phyloP scores from a whole-genome alignment of 2,888 invertebrate genomes.

The Drosophila niveifrons region DNA sequence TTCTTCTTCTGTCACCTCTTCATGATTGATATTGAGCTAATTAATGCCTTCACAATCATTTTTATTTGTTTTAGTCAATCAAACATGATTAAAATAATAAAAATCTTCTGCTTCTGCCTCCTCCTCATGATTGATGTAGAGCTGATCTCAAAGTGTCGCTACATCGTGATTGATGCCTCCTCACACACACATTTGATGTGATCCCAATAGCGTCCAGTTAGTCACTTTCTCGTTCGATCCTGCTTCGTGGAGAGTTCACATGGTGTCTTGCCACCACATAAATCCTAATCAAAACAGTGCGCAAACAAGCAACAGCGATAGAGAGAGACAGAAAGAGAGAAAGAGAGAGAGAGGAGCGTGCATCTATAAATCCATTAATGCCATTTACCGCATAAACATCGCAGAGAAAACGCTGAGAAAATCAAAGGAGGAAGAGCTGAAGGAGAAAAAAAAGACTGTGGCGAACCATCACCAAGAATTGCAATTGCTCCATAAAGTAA shows the following conservation, averaged over 20 bases:
- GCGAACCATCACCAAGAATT: constrained; percentile 43
- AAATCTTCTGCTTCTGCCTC: too few species aligned
- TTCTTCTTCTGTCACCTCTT: too few species aligned
- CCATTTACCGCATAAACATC: constrained; percentile 79
- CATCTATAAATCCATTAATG: constrained; percentile 80
- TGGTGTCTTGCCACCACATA: constrained; percentile 58
- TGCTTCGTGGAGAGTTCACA: constrained; percentile 31
- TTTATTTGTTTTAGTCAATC: too few species aligned
- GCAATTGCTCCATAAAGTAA: constrained; percentile 83
- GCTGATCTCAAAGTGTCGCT: constrained; percentile 12
- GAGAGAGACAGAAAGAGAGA: too few species aligned
- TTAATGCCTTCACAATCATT: too few species aligned
- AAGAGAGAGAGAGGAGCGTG: constrained; percentile 40
- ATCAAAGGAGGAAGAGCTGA: neutral
- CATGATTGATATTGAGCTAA: too few species aligned
- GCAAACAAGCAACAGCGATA: constrained; percentile 61
- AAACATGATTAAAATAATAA: too few species aligned
- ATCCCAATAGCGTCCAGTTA: neutral
- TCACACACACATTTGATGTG: constrained; percentile 15
- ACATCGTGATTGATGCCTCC: constrained; percentile 56
- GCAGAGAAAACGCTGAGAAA: constrained; percentile 58
- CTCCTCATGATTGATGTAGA: neutral
- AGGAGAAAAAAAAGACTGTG: constrained; percentile 23
- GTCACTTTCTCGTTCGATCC: neutral
- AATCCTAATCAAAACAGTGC: constrained; percentile 75